These are phyloP conservation scores for Athalia cordata DNA, from an alignment of 2,888 invertebrate genomes.

Conservation along the genomic window DNA sequence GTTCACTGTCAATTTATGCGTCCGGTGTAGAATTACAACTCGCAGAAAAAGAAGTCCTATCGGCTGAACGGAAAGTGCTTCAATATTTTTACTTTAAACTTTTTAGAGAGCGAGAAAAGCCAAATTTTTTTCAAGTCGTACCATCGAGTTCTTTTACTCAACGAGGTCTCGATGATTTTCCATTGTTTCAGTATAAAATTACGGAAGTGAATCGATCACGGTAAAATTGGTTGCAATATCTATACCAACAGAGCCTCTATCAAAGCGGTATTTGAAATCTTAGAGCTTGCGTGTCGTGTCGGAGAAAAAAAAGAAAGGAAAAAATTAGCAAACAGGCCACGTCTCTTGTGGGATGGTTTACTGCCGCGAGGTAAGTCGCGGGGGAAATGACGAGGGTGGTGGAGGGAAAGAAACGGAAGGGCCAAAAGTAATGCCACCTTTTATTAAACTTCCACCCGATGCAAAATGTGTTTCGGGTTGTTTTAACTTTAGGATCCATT, in stretches of 20 bases:
- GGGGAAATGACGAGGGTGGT: background rate
- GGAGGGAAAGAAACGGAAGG: constrained; percentile 43
- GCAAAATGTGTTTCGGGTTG: constrained; percentile 55
- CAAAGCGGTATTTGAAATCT: constrained; percentile 26
- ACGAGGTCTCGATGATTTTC: too few species aligned
- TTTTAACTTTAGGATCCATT: constrained; percentile 51
- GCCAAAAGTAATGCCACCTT: constrained; percentile 53
- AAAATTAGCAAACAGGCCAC: constrained; percentile 47
- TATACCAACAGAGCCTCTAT: constrained; percentile 48
- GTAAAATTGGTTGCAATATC: constrained; percentile 46
- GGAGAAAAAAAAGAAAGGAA: background rate
- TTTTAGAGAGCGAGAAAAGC: too few species aligned
- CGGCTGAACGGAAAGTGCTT: too few species aligned
- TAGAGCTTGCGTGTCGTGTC: constrained; percentile 43
- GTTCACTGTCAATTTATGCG: constrained; percentile 24
- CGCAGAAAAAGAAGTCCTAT: background rate
- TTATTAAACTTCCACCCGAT: constrained; percentile 57
- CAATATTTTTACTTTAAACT: too few species aligned
- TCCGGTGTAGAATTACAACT: constrained; percentile 20
- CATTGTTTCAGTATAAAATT: background rate
- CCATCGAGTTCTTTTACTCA: too few species aligned
- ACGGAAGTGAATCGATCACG: background rate
- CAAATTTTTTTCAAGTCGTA: too few species aligned
- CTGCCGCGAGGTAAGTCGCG: constrained; percentile 50
- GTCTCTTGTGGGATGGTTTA: constrained; percentile 54